These are phyloP conservation scores for Sinodicranocentrus sp. DNA, from an alignment of 2,888 invertebrate species.

Conservation along the genomic window DNA sequence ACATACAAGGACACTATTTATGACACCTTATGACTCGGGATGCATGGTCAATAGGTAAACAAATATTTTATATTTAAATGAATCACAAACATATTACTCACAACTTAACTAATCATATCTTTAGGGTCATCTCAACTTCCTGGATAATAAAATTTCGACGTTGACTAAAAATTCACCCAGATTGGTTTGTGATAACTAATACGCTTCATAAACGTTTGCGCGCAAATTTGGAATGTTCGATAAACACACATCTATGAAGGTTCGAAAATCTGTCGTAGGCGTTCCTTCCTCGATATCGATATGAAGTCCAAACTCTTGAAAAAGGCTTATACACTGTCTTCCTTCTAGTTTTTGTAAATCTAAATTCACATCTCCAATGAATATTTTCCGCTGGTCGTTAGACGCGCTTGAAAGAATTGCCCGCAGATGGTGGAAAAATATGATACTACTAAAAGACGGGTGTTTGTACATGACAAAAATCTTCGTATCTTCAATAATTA, in stretches of 20 bases:
- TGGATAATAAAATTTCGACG: too few species aligned
- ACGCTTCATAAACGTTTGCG: conserved; percentile 25
- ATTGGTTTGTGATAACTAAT: conserved; percentile 50
- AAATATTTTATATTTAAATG: too few species aligned
- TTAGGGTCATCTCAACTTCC: too few species aligned
- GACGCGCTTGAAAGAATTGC: neutral
- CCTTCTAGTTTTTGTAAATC: neutral
- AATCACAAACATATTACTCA: too few species aligned
- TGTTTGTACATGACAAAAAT: conserved; percentile 14
- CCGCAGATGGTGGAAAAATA: neutral
- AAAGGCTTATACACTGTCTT: neutral
- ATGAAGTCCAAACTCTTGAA: neutral
- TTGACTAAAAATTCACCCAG: too few species aligned
- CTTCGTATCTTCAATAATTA: neutral
- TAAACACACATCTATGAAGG: conserved; percentile 34
- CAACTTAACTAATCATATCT: too few species aligned
- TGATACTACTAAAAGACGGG: neutral
- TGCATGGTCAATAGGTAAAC: too few species aligned
- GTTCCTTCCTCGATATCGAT: neutral
- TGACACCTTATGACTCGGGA: too few species aligned
- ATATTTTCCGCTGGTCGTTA: neutral
- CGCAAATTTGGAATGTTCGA: neutral
- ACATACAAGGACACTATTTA: too few species aligned
- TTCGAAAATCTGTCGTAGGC: neutral
- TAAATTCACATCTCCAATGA: conserved; percentile 34